These are phyloP conservation scores for Channa striata DNA, from an alignment of 2,797 vertebrate species.

Conservation along the genomic window DNA sequence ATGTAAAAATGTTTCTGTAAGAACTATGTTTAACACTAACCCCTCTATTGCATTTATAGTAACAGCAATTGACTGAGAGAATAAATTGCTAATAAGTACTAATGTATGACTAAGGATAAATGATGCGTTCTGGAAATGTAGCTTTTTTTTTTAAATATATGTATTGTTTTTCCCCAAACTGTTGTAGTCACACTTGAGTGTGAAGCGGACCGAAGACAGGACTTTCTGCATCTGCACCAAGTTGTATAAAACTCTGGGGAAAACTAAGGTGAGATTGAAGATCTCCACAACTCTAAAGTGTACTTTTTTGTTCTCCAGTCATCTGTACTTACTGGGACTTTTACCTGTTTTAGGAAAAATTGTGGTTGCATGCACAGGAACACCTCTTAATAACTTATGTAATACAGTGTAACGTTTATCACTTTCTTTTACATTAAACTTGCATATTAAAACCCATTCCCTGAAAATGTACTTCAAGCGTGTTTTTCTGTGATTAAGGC, in stretches of 20 bases:
- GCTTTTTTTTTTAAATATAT: slow-evolving; percentile 10
- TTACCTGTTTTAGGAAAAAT: slow-evolving; percentile 45
- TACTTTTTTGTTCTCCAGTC: slow-evolving; percentile 37
- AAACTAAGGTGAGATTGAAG: slow-evolving; percentile 50
- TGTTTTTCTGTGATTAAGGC: neutral
- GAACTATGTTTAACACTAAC: no score
- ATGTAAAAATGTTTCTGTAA: no score
- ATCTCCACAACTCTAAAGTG: slow-evolving; percentile 30
- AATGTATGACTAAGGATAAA: no score
- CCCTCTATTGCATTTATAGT: no score
- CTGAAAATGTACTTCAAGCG: slow-evolving; percentile 12
- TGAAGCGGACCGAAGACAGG: slow-evolving; percentile 34
- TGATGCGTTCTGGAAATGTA: neutral
- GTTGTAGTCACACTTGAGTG: neutral
- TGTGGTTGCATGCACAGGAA: slow-evolving; percentile 60
- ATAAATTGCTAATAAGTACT: no score
- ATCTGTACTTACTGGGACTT: slow-evolving; percentile 49
- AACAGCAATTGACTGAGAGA: no score
- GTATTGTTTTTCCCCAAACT: slow-evolving; percentile 29
- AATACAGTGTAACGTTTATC: slow-evolving; percentile 59
- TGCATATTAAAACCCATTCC: slow-evolving; percentile 60
- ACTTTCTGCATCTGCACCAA: slow-evolving; percentile 49
- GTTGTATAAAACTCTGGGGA: slow-evolving; percentile 33
- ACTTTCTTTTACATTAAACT: slow-evolving; percentile 74
- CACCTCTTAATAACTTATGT: slow-evolving; percentile 46